These are phyloP conservation scores for Allacma fusca DNA, from an alignment of 2,888 invertebrate species.

Conservation along the genomic window DNA sequence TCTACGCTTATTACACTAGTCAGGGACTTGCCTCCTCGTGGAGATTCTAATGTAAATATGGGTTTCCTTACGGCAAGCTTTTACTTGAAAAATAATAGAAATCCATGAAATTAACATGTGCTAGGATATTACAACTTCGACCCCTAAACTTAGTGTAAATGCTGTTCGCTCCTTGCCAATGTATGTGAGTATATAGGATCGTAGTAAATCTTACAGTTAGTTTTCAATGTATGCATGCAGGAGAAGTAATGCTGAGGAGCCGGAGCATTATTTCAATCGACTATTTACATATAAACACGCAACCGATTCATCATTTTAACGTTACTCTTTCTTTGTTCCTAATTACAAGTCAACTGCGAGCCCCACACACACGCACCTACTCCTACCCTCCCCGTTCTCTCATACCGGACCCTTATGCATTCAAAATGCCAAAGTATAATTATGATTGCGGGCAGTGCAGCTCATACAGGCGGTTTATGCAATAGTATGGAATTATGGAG, in stretches of 20 bases:
- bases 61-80: too few species aligned
- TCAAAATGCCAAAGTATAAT: constrained; percentile 8
- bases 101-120: too few species aligned
- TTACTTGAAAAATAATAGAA: too few species aligned
- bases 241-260: not conserved
- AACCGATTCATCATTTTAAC: constrained; percentile 44
- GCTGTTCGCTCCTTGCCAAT: too few species aligned
- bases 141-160: too few species aligned
- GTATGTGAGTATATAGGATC: too few species aligned
- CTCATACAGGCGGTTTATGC: too few species aligned
- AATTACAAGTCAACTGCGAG: constrained; percentile 40
- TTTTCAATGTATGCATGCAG: too few species aligned
- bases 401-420: not conserved
- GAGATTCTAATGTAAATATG: constrained; percentile 3
- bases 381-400: not conserved
- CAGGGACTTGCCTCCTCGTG: not conserved
- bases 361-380: constrained; percentile 30
- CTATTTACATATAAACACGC: constrained; percentile 45
- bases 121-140: too few species aligned
- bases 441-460: not conserved
- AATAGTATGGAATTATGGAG: too few species aligned
- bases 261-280: constrained; percentile 39
- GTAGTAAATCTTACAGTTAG: too few species aligned
- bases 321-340: constrained; percentile 38
- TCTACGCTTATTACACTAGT: too few species aligned